These are phyloP conservation scores for Cygnus atratus DNA, from an alignment of 2,113 vertebrate species.

Conservation along the genomic window DNA sequence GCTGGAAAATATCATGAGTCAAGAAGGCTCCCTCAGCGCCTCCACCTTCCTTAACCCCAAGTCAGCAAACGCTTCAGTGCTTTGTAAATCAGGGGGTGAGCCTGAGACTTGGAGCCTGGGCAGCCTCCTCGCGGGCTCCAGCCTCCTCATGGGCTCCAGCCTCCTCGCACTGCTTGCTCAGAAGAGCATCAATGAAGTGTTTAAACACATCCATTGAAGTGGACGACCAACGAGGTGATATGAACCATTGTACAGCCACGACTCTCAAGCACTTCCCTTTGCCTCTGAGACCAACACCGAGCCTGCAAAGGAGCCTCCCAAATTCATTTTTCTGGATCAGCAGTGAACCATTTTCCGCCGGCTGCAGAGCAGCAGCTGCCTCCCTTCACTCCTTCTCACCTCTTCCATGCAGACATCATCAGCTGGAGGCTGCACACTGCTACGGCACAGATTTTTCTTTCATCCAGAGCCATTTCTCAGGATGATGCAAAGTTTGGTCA, in stretches of 20 bases:
- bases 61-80: constrained; percentile 43
- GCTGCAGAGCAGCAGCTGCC: background rate
- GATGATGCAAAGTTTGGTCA: background rate
- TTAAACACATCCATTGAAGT: background rate
- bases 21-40: background rate
- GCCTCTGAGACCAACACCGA: background rate
- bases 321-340: background rate
- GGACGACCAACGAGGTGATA: background rate
- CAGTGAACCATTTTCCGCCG: background rate
- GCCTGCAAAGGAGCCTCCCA: background rate
- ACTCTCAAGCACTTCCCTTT: background rate
- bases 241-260: background rate
- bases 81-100: background rate
- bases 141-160: background rate
- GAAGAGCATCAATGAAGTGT: background rate
- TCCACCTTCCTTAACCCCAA: constrained; percentile 37
- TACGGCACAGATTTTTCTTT: background rate
- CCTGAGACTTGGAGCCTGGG: background rate
- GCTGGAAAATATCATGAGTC: constrained; percentile 65
- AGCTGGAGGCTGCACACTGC: background rate
- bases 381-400: background rate
- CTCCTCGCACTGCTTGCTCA: background rate
- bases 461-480: background rate
- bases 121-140: background rate
- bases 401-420: background rate